Base-by-base conservation (phyloP, 1,140 invertebrate species). In the Sinonovacula constricta region DNA sequence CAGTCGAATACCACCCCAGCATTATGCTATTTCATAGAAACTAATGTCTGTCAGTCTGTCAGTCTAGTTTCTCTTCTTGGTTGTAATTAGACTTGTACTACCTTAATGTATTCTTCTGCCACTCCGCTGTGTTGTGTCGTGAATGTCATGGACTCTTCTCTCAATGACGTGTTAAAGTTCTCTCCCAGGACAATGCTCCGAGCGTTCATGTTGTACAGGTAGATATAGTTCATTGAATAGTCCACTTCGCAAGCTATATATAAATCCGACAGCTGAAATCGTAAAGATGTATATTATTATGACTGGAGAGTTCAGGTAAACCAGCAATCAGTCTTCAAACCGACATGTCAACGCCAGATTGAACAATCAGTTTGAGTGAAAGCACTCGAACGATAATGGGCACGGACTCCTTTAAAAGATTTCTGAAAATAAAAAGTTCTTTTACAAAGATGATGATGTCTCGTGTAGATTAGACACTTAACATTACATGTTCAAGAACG, bases 151-250 rank as follows among this genome's bases (percentile, higher is more conserved):
- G 5, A 22, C 36, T 53, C 33, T 22, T 57, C 59, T 3, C 57
- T 76, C 2, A 63, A 62, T 18, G 72, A 76, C 5, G 72, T 57
- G 24, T 76, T 76, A 18, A 31, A 76, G 36, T 76, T 76, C 26
- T 66, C 62, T 15, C 63, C 45, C 30, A 76, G 26, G 14, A 76
- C 1, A 34, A 76, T 36, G 30, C 62, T 51, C 30, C 63, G 36
- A 18, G 65, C 45, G 33, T 57, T 30, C 57, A 57, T 66, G 63
- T 76, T 63, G 14, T 67, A 76, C 18, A 67, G 59, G 39, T 76
- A 76, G 2, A 76, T 5, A 24, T 76, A 26, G 33, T 76, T 76
- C 33, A 15, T 66, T 31, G 26, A 26, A 26, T 76, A 76, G 49
- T 76, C 72, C 18, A 67, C 60, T 2, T n/a, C 72, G 22, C 72